These are phyloP conservation scores for Crypturellus tataupa DNA, from an alignment of 2,797 vertebrate genomes.

Conservation along the genomic window DNA sequence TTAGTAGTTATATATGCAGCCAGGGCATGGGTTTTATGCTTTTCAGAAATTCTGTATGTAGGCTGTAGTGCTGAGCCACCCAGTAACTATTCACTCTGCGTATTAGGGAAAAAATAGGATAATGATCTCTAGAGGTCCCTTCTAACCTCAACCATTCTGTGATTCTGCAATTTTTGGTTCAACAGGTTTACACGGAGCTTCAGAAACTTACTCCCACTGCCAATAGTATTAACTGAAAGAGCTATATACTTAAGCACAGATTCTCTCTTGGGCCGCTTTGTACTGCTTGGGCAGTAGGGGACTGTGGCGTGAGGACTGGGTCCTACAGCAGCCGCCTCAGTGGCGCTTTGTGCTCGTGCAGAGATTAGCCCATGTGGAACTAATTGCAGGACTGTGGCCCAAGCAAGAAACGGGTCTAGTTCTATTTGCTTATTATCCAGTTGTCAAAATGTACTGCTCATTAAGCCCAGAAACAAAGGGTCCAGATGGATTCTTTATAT, in stretches of 20 bases:
- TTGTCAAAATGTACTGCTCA: constrained; percentile 61
- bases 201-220: not conserved
- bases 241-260: not conserved
- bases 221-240: not conserved
- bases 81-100: not conserved
- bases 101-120: not conserved
- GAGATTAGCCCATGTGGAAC: constrained; percentile 44
- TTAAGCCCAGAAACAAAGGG: constrained; percentile 57
- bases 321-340: constrained; percentile 42
- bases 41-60: constrained; percentile 16
- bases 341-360: constrained; percentile 45
- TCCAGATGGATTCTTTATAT: constrained; percentile 65
- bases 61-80: not conserved
- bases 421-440: constrained; percentile 53
- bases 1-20: not conserved
- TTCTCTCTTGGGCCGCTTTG: not conserved
- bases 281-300: not conserved
- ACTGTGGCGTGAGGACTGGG: not conserved
- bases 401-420: constrained; percentile 22
- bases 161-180: not conserved
- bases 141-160: too few species aligned
- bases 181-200: not conserved
- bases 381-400: constrained; percentile 48
- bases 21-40: constrained; percentile 18
- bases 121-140: too few species aligned